Evolutionary conservation across 2,113 vertebrate species (phyloP), one percentile per base, ranked within the genome.

Genomic region (Greenwoodochromis staneri): DNA sequence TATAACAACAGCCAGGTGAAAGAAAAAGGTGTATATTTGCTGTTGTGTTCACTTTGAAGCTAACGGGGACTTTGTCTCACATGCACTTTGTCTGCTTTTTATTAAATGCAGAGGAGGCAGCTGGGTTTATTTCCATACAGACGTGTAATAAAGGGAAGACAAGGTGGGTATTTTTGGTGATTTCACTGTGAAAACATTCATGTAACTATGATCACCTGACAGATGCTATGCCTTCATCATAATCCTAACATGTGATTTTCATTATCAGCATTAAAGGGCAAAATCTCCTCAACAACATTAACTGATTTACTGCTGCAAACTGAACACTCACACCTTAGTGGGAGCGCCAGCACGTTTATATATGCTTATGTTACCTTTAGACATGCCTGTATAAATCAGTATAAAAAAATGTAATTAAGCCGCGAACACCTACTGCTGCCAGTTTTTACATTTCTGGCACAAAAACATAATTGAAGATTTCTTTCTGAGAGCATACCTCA

Each of bases 11-110:
- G 81, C 36, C 36, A 21, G 63, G 21, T 38, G 45, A 61, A 73
- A 19, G 61, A 17, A 71, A 51, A 5, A 31, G 16, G 53, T 29
- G 45, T 76, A 10, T 73, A 29, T 87, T 51, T 83, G 66, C 80
- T 69, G 73, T 24, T 63, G n/a, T 17, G 34, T 83, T 94, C 86
- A 73, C 88, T 93, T 92, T 91, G 89, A 92, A 85, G 86, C 63
- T 82, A 89, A 84, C 73, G n/a, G 90, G 80, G 57, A 90, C 24
- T 88, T 86, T 57, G 36, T 12, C 80, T 91, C 87, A 71, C 86
- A 57, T 24, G 73, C 42, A 76, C 66, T 47, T 40, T 40, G 54
- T 87, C 59, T 85, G 90, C 14, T 89, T 51, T 49, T 86, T 81
- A 80, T 89, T 91, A 82, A 63, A 88, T 31, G 38, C 59, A 53